Percentiles rank a stretch among this genome's conserved stretches.
phyloP scores from a whole-genome alignment of 1,140 invertebrate species.

The Heliothis virescens region DNA sequence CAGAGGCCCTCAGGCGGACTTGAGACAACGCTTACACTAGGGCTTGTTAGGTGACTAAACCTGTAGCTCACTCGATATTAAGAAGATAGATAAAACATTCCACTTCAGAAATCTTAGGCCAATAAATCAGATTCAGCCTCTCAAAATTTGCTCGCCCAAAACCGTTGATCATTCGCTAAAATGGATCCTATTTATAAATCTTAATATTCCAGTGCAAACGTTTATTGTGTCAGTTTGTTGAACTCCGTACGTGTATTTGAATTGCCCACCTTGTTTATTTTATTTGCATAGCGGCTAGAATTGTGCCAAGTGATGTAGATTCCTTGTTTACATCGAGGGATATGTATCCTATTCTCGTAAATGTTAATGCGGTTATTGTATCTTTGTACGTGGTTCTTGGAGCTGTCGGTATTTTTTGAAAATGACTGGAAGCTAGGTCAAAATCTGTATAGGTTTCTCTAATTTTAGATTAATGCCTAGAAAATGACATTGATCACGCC shows the following conservation, averaged over 20 bases:
- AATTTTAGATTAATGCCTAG: neutral
- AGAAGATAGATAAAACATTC: no score
- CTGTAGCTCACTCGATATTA: no score
- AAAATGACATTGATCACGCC: no score
- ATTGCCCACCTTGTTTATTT: conserved; percentile 26
- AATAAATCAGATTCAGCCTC: neutral
- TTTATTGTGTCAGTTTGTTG: conserved; percentile 36
- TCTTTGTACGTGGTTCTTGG: neutral
- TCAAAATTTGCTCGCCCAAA: neutral
- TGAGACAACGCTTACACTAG: no score
- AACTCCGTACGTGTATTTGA: conserved; percentile 12
- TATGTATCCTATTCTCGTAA: conserved; percentile 14
- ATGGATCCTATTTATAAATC: conserved; percentile 1
- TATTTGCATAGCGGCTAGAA: conserved; percentile 25
- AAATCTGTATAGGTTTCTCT: neutral
- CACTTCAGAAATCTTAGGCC: no score
- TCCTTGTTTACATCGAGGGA: conserved; percentile 18
- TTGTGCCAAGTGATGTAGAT: conserved; percentile 41
- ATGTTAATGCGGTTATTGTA: conserved; percentile 11
- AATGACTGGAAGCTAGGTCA: no score
- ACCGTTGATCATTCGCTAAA: conserved; percentile 15
- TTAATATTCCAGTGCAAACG: conserved; percentile 3
- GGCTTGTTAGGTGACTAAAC: no score
- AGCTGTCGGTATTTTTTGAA: neutral
- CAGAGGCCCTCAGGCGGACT: no score